These are phyloP conservation scores for Rhabditoides inermis DNA, from an alignment of 2,888 invertebrate species.

Conservation along the genomic window DNA sequence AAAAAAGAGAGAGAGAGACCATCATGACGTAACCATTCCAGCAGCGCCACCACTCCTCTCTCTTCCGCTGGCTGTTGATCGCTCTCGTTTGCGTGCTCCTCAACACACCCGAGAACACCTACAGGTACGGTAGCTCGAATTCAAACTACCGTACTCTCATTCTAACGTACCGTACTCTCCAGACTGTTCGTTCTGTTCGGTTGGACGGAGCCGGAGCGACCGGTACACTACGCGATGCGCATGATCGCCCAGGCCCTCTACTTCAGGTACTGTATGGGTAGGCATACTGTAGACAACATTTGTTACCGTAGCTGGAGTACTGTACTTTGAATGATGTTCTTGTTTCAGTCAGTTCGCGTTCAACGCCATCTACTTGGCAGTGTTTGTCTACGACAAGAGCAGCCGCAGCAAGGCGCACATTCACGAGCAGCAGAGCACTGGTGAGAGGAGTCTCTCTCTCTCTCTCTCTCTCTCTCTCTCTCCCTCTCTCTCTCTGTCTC, in stretches of 20 bases:
- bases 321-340: not conserved
- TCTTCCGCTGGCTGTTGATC: slow-evolving; percentile 18
- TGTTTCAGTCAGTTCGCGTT: slow-evolving; percentile 20
- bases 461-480: too few species aligned
- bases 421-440: too few species aligned
- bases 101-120: slow-evolving; percentile 20
- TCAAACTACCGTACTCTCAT: too few species aligned
- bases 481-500: too few species aligned
- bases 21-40: slow-evolving; percentile 2
- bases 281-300: not conserved
- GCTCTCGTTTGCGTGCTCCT: slow-evolving; percentile 17
- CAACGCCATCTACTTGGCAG: slow-evolving; percentile 20
- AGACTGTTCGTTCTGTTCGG: not conserved
- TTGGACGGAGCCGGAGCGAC: not conserved
- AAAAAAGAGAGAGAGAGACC: too few species aligned
- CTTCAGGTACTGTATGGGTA: slow-evolving; percentile 14
- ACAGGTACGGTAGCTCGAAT: too few species aligned
- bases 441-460: too few species aligned
- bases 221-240: slow-evolving; percentile 4
- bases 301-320: not conserved
- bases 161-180: too few species aligned
- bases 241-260: slow-evolving; percentile 18
- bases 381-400: slow-evolving; percentile 21
- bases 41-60: slow-evolving; percentile 15
- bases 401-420: slow-evolving; percentile 8